Evolutionary conservation across 37 sponge, comb jelly and placozoan species (phyloP).

Genomic region (Aphrocallistes beatrix): DNA sequence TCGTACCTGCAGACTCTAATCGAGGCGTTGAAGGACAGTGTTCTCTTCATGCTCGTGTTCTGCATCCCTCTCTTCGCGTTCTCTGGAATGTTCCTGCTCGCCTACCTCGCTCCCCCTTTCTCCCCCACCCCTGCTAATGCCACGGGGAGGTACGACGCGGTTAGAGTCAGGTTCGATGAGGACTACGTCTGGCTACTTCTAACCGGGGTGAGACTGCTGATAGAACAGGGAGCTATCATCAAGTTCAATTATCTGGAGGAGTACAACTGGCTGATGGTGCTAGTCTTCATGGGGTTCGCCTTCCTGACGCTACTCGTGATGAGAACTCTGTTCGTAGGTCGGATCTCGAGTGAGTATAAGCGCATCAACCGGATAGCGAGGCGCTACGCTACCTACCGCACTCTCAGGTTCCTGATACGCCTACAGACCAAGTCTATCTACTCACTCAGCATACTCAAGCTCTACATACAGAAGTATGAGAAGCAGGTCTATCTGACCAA

Average conservation of each 20-base stretch:
- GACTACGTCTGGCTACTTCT: background rate
- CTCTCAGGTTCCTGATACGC: background rate
- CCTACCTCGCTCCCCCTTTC: background rate
- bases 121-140: background rate
- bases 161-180: background rate
- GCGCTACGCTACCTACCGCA: background rate
- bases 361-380: background rate
- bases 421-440: background rate
- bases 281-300: background rate
- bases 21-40: background rate
- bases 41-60: background rate
- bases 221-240: conserved; percentile 1
- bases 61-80: background rate
- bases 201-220: background rate
- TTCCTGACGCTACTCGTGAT: background rate
- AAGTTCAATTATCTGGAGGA: conserved; percentile 12
- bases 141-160: background rate
- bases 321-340: background rate
- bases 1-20: background rate
- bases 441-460: background rate
- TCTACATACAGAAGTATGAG: background rate
- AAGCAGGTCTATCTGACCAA: background rate
- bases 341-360: background rate
- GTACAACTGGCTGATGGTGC: background rate
- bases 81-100: background rate